These are phyloP conservation scores for Epinotia nisella DNA, from an alignment of 2,888 invertebrate genomes.

Conservation along the genomic window DNA sequence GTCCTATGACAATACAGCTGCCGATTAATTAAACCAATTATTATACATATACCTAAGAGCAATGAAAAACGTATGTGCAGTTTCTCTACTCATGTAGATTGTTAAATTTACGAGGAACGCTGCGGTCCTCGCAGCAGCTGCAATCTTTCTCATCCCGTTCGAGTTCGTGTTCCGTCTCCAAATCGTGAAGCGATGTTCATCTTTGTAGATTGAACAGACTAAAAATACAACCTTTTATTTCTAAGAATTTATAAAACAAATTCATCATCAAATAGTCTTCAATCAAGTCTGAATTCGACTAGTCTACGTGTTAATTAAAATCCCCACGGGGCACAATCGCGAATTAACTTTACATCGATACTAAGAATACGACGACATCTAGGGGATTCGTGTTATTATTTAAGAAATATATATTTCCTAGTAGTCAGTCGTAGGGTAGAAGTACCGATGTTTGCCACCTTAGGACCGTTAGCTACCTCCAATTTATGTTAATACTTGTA, in stretches of 20 bases:
- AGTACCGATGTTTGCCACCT: too few species aligned
- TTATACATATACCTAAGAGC: too few species aligned
- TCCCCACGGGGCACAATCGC: background rate
- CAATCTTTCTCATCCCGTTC: too few species aligned
- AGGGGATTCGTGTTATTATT: background rate
- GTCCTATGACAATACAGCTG: too few species aligned
- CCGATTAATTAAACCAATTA: too few species aligned
- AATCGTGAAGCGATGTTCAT: background rate
- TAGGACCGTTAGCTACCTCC: too few species aligned
- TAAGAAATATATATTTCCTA: background rate
- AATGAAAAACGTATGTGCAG: too few species aligned
- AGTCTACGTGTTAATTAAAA: background rate
- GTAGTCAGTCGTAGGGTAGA: background rate
- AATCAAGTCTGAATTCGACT: background rate
- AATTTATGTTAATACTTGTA: too few species aligned
- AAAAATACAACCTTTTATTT: background rate
- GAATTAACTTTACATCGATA: background rate
- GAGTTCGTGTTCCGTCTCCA: background rate
- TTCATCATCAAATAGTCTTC: background rate
- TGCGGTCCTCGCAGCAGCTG: too few species aligned
- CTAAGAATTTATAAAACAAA: too few species aligned
- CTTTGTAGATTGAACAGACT: background rate
- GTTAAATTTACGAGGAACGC: too few species aligned
- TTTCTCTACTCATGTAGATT: too few species aligned
- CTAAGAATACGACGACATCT: background rate